These are phyloP conservation scores for Argopecten irradians DNA, from an alignment of 1,140 invertebrate species.

Conservation along the genomic window DNA sequence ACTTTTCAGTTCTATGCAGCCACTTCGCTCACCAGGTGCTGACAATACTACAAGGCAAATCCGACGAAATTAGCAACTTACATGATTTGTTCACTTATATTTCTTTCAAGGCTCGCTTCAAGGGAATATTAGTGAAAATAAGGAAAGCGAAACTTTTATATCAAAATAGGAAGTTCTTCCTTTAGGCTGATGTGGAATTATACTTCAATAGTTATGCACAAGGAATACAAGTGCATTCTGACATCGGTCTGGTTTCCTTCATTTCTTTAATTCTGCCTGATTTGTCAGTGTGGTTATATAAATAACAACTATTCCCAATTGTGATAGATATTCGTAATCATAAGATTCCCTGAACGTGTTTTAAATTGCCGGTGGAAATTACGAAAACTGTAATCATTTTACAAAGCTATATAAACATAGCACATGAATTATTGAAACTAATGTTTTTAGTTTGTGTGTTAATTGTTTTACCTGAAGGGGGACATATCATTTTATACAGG, in stretches of 20 bases:
- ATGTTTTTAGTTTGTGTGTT: neutral
- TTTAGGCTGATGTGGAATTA: neutral
- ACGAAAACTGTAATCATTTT: neutral
- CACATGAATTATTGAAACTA: neutral
- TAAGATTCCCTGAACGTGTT: neutral
- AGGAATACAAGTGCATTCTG: neutral
- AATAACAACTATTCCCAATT: neutral
- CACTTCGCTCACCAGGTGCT: neutral
- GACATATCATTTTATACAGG: neutral
- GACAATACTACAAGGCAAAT: neutral
- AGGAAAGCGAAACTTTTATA: neutral
- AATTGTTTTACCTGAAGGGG: conserved; percentile 14
- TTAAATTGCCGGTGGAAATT: neutral
- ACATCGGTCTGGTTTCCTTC: neutral
- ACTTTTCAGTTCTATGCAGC: neutral
- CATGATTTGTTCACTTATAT: neutral
- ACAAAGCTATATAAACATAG: neutral
- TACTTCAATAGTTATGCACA: neutral
- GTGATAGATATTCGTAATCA: neutral
- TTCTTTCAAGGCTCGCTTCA: neutral
- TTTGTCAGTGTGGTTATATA: neutral
- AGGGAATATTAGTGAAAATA: neutral
- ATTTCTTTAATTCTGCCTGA: neutral
- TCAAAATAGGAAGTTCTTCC: neutral
- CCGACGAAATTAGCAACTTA: conserved; percentile 1